Evolutionary conservation across 2,888 invertebrate genomes (phyloP), one percentile per base, ranked within the genome.

Genomic region (Nipponacmea schrenckii): DNA sequence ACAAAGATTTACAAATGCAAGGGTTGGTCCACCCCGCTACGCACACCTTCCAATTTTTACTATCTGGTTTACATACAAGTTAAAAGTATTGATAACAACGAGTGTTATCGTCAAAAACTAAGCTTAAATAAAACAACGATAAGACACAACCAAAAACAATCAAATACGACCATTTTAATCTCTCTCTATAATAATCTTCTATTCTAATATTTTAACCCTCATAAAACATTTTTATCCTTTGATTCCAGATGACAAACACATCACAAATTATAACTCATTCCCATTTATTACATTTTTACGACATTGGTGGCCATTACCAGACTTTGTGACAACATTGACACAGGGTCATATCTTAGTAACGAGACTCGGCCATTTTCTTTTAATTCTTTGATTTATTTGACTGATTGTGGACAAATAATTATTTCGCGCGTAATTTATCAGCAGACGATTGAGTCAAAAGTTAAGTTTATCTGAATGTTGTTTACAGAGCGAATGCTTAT

Each of bases 311-410:
- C 56, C 56, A 56, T 56, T 56, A 56, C 56, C 20, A 20, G 20
- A 56, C 56, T 17, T 56, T 24, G 24, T 24, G 20, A 56, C 56
- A 56, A 56, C 56, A 56, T 56, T 56, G 56, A 56, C 56, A 56
- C 15, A 56, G 56, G 56, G 39, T 24, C 56, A 56, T 56, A 56
- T 56, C 56, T 56, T 56, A 24, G 56, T 56, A 56, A 56, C 56
- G 56, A 56, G 20, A 24, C 20, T 56, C 56, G 56, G 12, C 56
- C 10, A 56, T 56, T 56, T 56, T 24, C 20, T 56, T 56, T 24
- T 24, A 56, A 56, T 56, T 24, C 56, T 24, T 56, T 56, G 56
- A 56, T 56, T 56, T 56, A 56, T 56, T 56, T 56, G 24, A 56
- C 56, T 24, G 24, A 20, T 24, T 56, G 24, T 20, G 56, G 24